Evolutionary conservation across 2,888 invertebrate genomes (phyloP).

Genomic region (Deilephila elpenor): DNA sequence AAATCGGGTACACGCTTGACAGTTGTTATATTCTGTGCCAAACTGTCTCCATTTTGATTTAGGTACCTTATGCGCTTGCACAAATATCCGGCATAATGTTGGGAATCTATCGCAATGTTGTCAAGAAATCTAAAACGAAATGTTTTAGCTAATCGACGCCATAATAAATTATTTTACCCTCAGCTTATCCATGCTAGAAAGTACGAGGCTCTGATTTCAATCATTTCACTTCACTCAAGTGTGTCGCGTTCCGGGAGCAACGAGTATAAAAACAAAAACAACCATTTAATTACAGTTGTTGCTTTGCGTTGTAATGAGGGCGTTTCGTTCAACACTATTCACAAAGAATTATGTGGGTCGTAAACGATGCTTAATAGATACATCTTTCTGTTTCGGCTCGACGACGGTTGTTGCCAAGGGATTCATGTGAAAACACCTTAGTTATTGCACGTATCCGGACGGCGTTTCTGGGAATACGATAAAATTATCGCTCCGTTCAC

Average conservation of each 20-base stretch:
- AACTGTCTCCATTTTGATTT: not conserved
- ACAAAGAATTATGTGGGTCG: not conserved
- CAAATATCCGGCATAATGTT: not conserved
- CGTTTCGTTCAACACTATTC: not conserved
- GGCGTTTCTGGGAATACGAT: constrained; percentile 13
- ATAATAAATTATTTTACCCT: not conserved
- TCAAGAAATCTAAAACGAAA: not conserved
- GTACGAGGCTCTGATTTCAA: no score
- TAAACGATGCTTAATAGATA: constrained; percentile 15
- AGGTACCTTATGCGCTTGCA: not conserved
- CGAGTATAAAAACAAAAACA: not conserved
- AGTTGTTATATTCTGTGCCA: not conserved
- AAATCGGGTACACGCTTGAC: not conserved
- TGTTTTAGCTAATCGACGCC: not conserved
- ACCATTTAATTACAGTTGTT: not conserved
- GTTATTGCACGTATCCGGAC: constrained; percentile 23
- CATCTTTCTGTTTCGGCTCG: not conserved
- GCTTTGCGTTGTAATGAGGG: not conserved
- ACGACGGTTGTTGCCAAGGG: constrained; percentile 13
- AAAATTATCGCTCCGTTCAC: constrained; percentile 24
- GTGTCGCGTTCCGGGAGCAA: no score
- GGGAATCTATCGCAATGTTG: not conserved
- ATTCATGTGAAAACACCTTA: constrained; percentile 17
- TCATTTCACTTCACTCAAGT: no score
- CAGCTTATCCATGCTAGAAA: not conserved